phyloP scores from a whole-genome alignment of 2,797 vertebrate genomes.

The Trachurus trachurus region DNA sequence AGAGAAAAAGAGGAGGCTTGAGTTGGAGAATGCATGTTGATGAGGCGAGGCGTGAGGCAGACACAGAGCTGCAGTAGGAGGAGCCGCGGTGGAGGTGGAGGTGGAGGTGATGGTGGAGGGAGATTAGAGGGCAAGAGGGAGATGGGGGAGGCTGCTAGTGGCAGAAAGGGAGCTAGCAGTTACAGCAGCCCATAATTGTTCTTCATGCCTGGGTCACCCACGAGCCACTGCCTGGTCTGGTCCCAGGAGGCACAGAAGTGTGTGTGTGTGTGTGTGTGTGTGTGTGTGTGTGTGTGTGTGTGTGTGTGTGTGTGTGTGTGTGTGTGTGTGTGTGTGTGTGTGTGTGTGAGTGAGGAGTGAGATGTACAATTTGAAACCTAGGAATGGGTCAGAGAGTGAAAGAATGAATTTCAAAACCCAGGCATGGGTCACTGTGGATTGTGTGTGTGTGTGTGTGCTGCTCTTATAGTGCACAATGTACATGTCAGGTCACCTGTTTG shows the following conservation, averaged over 20 bases:
- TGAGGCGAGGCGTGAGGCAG: slow-evolving; percentile 11
- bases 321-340: slow-evolving; percentile 17
- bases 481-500: not conserved
- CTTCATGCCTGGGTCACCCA: slow-evolving; percentile 64
- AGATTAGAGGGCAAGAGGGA: slow-evolving; percentile 49
- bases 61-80: slow-evolving; percentile 25
- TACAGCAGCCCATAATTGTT: slow-evolving; percentile 72
- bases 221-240: slow-evolving; percentile 21
- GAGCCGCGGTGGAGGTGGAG: slow-evolving; percentile 6
- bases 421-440: not conserved
- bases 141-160: slow-evolving; percentile 39
- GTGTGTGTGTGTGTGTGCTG: not conserved
- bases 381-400: slow-evolving; percentile 19
- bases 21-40: slow-evolving; percentile 23
- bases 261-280: slow-evolving; percentile 23
- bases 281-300: slow-evolving; percentile 19
- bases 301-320: slow-evolving; percentile 17
- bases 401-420: slow-evolving; percentile 5
- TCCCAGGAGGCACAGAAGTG: slow-evolving; percentile 30
- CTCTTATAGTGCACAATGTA: not conserved
- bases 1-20: not conserved
- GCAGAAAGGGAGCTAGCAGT: slow-evolving; percentile 49
- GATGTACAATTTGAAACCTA: slow-evolving; percentile 18
- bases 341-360: slow-evolving; percentile 7
- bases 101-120: slow-evolving; percentile 24